These are phyloP conservation scores for Platycnemis pennipes DNA, from an alignment of 2,888 invertebrate genomes.

Conservation along the genomic window DNA sequence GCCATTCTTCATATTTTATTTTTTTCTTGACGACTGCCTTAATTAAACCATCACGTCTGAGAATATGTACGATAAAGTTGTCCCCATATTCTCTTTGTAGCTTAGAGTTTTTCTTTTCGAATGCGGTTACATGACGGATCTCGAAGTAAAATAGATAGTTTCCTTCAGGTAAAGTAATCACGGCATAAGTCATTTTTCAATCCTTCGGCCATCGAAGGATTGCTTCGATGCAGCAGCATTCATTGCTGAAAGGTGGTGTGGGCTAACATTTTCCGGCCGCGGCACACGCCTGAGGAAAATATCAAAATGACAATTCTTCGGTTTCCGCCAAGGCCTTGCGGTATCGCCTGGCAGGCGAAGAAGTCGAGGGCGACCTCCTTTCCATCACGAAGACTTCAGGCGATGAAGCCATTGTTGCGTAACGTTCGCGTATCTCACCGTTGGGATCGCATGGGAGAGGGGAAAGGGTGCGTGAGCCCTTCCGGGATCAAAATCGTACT, in stretches of 20 bases:
- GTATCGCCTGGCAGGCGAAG: neutral
- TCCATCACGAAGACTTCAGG: neutral
- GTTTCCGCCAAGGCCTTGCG: neutral
- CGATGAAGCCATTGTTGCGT: neutral
- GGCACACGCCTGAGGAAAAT: neutral
- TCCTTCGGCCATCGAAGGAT: neutral
- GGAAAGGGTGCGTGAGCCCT: neutral
- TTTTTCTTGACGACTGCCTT: too few species aligned
- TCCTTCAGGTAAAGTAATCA: too few species aligned
- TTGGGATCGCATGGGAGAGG: neutral
- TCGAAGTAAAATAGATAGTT: too few species aligned
- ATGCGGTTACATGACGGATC: too few species aligned
- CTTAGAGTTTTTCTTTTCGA: too few species aligned
- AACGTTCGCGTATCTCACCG: neutral
- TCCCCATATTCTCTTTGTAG: too few species aligned
- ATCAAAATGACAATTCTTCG: conserved; percentile 8
- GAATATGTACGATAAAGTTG: too few species aligned
- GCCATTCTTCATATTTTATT: too few species aligned
- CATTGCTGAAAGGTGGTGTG: neutral
- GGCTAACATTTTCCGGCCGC: neutral
- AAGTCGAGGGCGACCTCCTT: neutral
- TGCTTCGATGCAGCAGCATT: too few species aligned
- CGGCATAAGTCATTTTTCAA: conserved; percentile 6
- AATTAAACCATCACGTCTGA: too few species aligned
- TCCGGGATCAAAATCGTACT: neutral